Conservation (phyloP, 2,888 invertebrate genomes). For the Scaptomyza caliginosa region DNA sequence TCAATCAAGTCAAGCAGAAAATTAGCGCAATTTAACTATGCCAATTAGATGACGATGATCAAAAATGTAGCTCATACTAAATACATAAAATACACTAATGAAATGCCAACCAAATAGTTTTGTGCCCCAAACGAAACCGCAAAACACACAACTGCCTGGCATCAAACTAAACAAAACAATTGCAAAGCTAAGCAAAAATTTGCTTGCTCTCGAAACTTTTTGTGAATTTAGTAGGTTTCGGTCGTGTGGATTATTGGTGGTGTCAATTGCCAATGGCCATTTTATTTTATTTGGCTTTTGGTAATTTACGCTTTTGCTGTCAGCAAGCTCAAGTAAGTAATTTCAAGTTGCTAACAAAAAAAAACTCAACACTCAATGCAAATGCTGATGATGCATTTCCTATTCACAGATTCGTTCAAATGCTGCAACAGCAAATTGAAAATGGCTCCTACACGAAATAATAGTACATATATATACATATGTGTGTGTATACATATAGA, state of each 20-base stretch:
- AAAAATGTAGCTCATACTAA: slow-evolving; percentile 18
- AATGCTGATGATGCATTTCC: slow-evolving; percentile 80
- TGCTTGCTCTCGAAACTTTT: slow-evolving; percentile 58
- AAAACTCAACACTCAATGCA: slow-evolving; percentile 75
- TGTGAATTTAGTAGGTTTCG: slow-evolving; percentile 11
- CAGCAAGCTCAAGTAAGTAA: slow-evolving; percentile 53
- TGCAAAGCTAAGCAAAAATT: slow-evolving; percentile 70
- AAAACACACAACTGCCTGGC: slow-evolving; percentile 14
- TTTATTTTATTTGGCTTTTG: too few relatives aligned
- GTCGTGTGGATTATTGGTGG: slow-evolving; percentile 65
- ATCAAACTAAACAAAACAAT: slow-evolving; percentile 62
- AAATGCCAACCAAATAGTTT: slow-evolving; percentile 19
- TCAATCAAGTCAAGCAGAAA: slow-evolving; percentile 75
- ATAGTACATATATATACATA: slow-evolving; percentile 3
- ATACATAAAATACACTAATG: slow-evolving; percentile 20
- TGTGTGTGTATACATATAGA: slow-evolving; percentile 30
- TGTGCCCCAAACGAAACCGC: slow-evolving; percentile 19
- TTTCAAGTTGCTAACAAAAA: slow-evolving; percentile 60
- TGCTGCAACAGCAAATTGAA: slow-evolving; percentile 76
- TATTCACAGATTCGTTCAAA: slow-evolving; percentile 58
- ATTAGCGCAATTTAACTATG: slow-evolving; percentile 60
- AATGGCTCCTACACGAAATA: slow-evolving; percentile 69
- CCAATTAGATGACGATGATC: slow-evolving; percentile 60
- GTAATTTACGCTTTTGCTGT: slow-evolving; percentile 67
- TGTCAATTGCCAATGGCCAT: slow-evolving; percentile 78